Conservation (phyloP, 2,888 invertebrate species). For the Synanthedon formicaeformis region DNA sequence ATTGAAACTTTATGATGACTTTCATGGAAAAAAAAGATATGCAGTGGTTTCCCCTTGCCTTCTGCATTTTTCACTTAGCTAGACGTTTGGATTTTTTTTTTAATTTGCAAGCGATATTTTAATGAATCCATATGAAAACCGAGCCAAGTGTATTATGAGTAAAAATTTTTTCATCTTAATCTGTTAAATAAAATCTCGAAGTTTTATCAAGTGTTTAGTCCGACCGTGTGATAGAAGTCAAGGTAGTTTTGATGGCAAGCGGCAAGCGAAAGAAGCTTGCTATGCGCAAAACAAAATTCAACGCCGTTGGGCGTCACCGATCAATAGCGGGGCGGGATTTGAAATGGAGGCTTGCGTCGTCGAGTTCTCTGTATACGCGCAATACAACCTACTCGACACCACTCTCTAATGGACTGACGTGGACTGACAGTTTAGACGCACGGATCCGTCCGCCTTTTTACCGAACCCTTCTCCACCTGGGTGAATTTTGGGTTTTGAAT, state of each 20-base stretch:
- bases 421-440: constrained; percentile 52
- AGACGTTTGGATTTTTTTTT: not conserved
- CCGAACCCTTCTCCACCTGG: too few species aligned
- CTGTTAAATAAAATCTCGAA: not conserved
- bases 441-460: constrained; percentile 49
- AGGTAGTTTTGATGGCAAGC: constrained; percentile 2
- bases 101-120: not conserved
- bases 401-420: constrained; percentile 61
- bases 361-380: constrained; percentile 5
- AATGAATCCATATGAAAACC: too few species aligned
- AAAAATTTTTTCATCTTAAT: not conserved
- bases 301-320: constrained; percentile 50
- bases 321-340: constrained; percentile 46
- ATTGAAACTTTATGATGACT: too few species aligned
- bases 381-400: constrained; percentile 31
- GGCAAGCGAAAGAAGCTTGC: constrained; percentile 8
- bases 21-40: too few species aligned
- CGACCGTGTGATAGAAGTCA: not conserved
- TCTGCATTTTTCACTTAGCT: too few species aligned
- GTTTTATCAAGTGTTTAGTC: not conserved
- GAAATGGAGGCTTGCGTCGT: too few species aligned
- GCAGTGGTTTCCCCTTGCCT: too few species aligned
- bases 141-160: not conserved
- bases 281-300: constrained; percentile 25
- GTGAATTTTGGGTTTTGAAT: too few species aligned